phyloP scores from a whole-genome alignment of 2,888 invertebrate species.

The Harmothoe impar region DNA sequence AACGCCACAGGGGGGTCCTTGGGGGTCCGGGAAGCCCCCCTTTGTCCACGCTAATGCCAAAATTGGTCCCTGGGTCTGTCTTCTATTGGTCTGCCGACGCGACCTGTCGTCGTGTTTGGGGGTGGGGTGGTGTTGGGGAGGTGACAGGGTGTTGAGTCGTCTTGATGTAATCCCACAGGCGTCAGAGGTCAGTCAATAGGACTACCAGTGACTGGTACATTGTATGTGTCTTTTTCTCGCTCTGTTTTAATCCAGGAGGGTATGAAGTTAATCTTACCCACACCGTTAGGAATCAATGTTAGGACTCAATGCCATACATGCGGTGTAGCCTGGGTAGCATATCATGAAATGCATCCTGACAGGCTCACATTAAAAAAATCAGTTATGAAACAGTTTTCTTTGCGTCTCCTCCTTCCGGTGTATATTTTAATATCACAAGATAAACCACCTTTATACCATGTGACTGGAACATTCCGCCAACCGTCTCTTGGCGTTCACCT shows the following conservation, averaged over 20 bases:
- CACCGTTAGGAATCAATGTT: background rate
- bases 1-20: constrained; percentile 15
- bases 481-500: too few relatives aligned
- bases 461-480: too few relatives aligned
- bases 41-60: constrained; percentile 45
- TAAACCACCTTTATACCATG: too few relatives aligned
- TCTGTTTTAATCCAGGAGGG: background rate
- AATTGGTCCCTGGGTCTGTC: constrained; percentile 28
- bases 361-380: background rate
- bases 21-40: constrained; percentile 20
- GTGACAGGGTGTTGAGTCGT: constrained; percentile 38
- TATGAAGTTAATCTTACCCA: background rate
- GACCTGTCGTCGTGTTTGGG: background rate
- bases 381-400: background rate
- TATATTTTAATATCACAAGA: too few relatives aligned
- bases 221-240: too few relatives aligned
- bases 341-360: too few relatives aligned
- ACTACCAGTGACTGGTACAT: background rate
- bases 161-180: constrained; percentile 45
- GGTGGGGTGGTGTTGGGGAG: background rate
- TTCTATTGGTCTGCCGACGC: background rate
- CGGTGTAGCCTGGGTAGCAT: too few relatives aligned
- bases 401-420: too few relatives aligned
- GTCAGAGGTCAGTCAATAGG: background rate
- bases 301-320: too few relatives aligned